Base-by-base conservation (phyloP, 2,797 vertebrate genomes). In the Sciurus carolinensis region DNA sequence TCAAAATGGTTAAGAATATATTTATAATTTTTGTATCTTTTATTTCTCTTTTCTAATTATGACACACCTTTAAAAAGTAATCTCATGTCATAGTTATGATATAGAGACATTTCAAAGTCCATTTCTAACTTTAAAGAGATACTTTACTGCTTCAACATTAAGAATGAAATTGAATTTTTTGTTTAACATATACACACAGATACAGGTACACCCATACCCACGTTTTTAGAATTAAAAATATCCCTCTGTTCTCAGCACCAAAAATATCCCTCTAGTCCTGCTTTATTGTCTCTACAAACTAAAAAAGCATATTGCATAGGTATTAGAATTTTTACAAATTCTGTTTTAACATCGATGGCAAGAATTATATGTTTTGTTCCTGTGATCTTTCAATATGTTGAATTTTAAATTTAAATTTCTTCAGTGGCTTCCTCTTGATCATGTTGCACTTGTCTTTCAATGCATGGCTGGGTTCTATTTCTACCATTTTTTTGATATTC, bases 1-100 rank as follows among this genome's bases (percentile, higher is more conserved):
- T 17, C 15, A 54, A 7, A 20, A 24, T 76, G 5, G 22, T 42
- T 42, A 79, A 72, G 57, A 69, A 36, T 26, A 39, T 12, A 11
- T 87, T 81, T 73, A 73, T 1, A 12, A 26, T 69, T 86, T 26
- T 57, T 24, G 24, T 33, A 54, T 30, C 26, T 52, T 52, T 76
- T 54, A 50, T 77, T 76, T 93, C 36, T 84, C 22, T 87, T 66
- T 87, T 89, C 59, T 54, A 83, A 71, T 71, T 88, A n/a, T 90
- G 36, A 57, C 18, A 87, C n/a, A 42, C 86, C 57, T 87, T 81
- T 7, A 66, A 59, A 87, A 73, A 30, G 59, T 67, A 64, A 47
- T 42, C 79, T 79, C 54, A 76, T 75, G 42, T 64, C 36, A 62
- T 62, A 75, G 64, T 42, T 82, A 42, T 54, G 64, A 42, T 50